A percentile compares a stretch with the other conserved stretches of the same genome.
Evolutionary conservation across 2,797 vertebrate genomes (phyloP).

Genomic region (Lacerta bilineata): DNA sequence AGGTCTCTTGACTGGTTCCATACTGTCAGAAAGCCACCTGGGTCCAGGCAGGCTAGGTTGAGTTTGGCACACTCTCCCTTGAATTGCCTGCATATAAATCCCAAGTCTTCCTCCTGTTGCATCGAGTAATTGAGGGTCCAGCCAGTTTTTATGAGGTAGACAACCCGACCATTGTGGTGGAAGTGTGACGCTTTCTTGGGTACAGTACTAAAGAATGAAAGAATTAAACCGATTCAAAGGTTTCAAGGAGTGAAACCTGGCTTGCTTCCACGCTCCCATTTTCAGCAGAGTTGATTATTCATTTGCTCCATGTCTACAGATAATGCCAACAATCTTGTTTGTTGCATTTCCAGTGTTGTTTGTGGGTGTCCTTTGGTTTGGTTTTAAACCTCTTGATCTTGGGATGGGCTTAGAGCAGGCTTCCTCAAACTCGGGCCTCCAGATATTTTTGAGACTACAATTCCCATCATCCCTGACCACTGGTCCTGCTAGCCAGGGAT

Average conservation of each 20-base stretch:
- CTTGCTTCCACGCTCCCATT: not conserved
- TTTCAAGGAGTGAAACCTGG: not conserved
- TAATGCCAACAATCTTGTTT: not conserved
- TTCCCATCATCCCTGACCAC: too few relatives aligned
- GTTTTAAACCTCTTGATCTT: not conserved
- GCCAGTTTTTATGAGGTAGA: not conserved
- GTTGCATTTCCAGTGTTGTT: not conserved
- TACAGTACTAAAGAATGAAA: not conserved
- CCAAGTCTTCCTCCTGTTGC: not conserved
- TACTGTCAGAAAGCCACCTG: not conserved
- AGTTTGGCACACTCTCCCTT: not conserved
- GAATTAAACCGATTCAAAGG: not conserved
- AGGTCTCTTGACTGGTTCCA: not conserved
- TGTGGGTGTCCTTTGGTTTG: not conserved
- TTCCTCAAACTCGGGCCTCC: too few relatives aligned
- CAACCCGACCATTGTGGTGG: not conserved
- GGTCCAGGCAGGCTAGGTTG: not conserved
- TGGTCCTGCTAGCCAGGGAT: too few relatives aligned
- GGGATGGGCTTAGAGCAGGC: too few relatives aligned
- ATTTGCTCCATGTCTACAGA: not conserved
- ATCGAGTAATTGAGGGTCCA: not conserved
- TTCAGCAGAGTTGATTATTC: not conserved
- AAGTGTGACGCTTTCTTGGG: not conserved
- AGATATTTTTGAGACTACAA: too few relatives aligned
- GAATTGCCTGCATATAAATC: not conserved